Evolutionary conservation across 2,888 invertebrate species (phyloP), one percentile per base, ranked within the genome.

Genomic region (Ernsta delagoae): DNA sequence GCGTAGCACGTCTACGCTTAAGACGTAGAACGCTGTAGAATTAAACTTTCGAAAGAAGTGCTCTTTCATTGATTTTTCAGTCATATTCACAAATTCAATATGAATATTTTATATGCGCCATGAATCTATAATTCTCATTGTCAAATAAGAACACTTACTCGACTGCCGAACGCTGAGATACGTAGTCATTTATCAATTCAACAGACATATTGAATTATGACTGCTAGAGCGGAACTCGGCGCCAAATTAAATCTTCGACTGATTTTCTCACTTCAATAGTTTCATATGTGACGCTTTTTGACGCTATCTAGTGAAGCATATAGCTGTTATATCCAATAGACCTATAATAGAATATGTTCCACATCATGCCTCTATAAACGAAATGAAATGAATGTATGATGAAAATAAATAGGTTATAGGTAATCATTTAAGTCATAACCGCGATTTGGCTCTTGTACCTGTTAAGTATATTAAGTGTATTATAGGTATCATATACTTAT

Each of bases 191-290:
- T 39, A 59, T 65, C 48, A 39, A 66, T 53, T 60, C 66, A 53
- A 39, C 16, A 62, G 41, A n/a, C 65, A 59, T 59, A 66, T 59
- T 59, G 50, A 53, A 66, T 59, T 59, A 34, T 53, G 66, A 59
- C 53, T 16, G 65, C 66, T 45, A 67, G 53, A 41, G 53, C 24
- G 53, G 60, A 66, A 34, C 12, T 66, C 34, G 12, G 53, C 39
- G 64, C 43, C 56, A 71, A 71, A 74, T 73, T 71, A 57, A 71
- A 74, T 74, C 65, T 73, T 54, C 50, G 39, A 68, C 59, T 70
- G 66, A 73, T 71, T 71, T 72, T 71, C 64, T 66, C 74, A 59
- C 60, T 54, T 65, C 57, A 57, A 50, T 72, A 65, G 70, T 66
- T 64, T 60, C 45, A 57, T 63, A 69, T 72, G 70, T 70, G 70